phyloP scores from a whole-genome alignment of 2,797 vertebrate genomes.

The Onychomys leucogaster region DNA sequence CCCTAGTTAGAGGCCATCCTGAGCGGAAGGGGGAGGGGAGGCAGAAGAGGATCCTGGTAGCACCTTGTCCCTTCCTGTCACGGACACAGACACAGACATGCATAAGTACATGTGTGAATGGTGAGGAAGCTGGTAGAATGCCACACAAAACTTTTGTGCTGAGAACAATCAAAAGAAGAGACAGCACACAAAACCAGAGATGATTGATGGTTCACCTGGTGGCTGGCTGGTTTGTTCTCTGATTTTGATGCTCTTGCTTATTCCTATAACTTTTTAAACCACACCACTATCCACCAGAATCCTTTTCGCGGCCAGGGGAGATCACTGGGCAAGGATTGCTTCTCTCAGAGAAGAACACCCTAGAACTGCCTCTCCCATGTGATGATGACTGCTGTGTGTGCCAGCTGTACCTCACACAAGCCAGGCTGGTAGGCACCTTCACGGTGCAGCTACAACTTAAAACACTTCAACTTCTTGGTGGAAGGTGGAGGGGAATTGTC shows the following conservation, averaged over 20 bases:
- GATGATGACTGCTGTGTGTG: neutral
- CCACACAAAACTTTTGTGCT: neutral
- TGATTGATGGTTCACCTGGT: neutral
- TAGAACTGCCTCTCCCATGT: neutral
- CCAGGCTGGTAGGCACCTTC: neutral
- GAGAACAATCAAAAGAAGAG: neutral
- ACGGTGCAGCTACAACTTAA: constrained; percentile 29
- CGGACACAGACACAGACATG: neutral
- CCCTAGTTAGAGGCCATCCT: neutral
- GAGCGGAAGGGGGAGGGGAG: neutral
- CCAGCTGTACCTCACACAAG: neutral
- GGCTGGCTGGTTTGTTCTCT: neutral
- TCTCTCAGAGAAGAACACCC: constrained; percentile 24
- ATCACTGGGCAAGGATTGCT: neutral
- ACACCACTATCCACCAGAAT: neutral
- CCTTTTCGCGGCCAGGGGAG: neutral
- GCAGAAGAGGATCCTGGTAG: neutral
- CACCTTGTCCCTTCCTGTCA: neutral
- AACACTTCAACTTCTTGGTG: constrained; percentile 43
- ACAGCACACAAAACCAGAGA: neutral
- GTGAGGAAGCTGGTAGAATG: neutral
- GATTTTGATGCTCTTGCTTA: neutral
- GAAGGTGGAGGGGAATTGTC: constrained; percentile 59
- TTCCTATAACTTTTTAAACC: neutral
- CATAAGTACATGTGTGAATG: no score